Evolutionary conservation across 1,140 invertebrate genomes (phyloP).

Genomic region (Ridgeia piscesae): DNA sequence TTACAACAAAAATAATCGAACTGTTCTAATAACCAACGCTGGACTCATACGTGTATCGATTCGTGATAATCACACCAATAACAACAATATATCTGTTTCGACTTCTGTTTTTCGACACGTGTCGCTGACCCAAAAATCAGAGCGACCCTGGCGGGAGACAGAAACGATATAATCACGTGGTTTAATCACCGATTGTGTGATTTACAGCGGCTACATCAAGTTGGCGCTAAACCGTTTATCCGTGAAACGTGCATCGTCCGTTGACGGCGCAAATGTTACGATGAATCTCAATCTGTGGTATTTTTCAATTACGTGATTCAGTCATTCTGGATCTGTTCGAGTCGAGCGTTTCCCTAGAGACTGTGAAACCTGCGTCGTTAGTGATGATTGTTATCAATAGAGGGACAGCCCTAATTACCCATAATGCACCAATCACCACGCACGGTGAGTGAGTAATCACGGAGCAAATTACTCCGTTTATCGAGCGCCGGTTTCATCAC

Average conservation of each 20-base stretch:
- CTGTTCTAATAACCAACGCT: neutral
- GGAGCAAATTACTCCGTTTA: neutral
- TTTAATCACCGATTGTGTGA: neutral
- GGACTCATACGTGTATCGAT: neutral
- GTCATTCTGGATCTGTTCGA: neutral
- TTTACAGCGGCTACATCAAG: neutral
- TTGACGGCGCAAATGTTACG: neutral
- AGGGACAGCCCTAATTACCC: neutral
- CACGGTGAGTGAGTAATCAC: neutral
- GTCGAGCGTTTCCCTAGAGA: neutral
- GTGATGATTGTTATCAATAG: conserved; percentile 1
- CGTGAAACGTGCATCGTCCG: neutral
- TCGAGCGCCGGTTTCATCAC: neutral
- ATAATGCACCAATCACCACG: neutral
- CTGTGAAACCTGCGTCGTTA: neutral
- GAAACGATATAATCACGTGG: neutral
- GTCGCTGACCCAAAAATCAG: neutral
- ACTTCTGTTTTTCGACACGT: neutral
- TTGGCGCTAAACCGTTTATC: neutral
- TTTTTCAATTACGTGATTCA: neutral
- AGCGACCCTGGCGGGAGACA: neutral
- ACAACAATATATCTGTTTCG: neutral
- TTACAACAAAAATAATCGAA: neutral
- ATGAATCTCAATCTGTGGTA: neutral
- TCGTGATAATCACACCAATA: neutral